These are phyloP conservation scores for Megalopta genalis DNA, from an alignment of 1,140 invertebrate genomes.

Conservation along the genomic window DNA sequence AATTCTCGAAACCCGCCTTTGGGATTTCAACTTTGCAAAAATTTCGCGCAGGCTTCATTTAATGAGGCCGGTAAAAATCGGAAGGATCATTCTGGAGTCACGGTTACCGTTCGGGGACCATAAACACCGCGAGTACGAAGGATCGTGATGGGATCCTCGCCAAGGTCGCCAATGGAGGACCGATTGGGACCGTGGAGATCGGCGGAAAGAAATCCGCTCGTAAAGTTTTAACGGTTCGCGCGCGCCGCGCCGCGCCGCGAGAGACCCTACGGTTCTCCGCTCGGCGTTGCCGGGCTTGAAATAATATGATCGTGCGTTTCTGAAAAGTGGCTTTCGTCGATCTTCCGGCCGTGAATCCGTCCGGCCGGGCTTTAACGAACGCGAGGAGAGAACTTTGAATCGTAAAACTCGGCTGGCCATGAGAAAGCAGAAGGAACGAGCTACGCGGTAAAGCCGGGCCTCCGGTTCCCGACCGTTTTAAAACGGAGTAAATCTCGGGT, in stretches of 20 bases:
- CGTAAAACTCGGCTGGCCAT: slow-evolving; percentile 40
- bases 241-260: slow-evolving; percentile 9
- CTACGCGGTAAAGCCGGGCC: not conserved
- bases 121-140: not conserved
- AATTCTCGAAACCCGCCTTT: no score
- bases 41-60: no score
- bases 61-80: no score
- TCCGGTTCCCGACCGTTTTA: slow-evolving; percentile 19
- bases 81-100: not conserved
- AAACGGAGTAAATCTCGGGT: slow-evolving; percentile 32
- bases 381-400: slow-evolving; percentile 44
- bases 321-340: slow-evolving; percentile 46
- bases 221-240: slow-evolving; percentile 55
- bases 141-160: not conserved
- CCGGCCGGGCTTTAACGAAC: slow-evolving; percentile 48
- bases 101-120: not conserved
- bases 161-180: slow-evolving; percentile 11
- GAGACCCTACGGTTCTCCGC: not conserved
- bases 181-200: not conserved
- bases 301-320: slow-evolving; percentile 54
- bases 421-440: slow-evolving; percentile 14
- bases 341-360: slow-evolving; percentile 43
- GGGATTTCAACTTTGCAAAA: no score
- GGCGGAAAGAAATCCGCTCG: slow-evolving; percentile 38
- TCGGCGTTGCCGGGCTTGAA: slow-evolving; percentile 5